Evolutionary conservation across 2,797 vertebrate species (phyloP).

Genomic region (Chrysolophus pictus): DNA sequence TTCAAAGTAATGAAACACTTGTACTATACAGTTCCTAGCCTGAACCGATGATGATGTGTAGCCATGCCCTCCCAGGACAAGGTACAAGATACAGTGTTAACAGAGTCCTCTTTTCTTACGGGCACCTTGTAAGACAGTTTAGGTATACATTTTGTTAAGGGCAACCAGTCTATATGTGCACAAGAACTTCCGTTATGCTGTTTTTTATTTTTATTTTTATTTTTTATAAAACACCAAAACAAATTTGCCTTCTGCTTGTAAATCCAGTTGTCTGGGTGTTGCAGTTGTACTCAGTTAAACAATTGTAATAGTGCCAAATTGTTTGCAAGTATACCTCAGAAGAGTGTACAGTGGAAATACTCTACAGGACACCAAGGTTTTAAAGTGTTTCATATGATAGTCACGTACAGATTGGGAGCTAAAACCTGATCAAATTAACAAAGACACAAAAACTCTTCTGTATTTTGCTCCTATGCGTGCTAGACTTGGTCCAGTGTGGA

Average conservation of each 20-base stretch:
- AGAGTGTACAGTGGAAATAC: background rate
- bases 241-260: background rate
- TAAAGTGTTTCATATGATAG: background rate
- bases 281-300: background rate
- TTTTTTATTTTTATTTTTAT: background rate
- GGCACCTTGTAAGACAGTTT: fast-evolving
- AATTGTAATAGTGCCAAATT: background rate
- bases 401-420: background rate
- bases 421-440: background rate
- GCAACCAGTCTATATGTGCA: fast-evolving
- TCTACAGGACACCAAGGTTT: background rate
- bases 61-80: background rate
- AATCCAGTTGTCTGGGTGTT: background rate
- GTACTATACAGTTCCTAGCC: background rate
- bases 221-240: background rate
- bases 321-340: background rate
- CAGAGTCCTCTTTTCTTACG: background rate
- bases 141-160: background rate
- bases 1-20: background rate
- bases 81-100: background rate
- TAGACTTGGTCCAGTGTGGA: background rate
- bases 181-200: fast-evolving
- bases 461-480: background rate
- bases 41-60: background rate
- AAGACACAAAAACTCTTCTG: background rate